Evolutionary conservation across 2,888 invertebrate species (phyloP).

Genomic region (Achlya flavicornis): DNA sequence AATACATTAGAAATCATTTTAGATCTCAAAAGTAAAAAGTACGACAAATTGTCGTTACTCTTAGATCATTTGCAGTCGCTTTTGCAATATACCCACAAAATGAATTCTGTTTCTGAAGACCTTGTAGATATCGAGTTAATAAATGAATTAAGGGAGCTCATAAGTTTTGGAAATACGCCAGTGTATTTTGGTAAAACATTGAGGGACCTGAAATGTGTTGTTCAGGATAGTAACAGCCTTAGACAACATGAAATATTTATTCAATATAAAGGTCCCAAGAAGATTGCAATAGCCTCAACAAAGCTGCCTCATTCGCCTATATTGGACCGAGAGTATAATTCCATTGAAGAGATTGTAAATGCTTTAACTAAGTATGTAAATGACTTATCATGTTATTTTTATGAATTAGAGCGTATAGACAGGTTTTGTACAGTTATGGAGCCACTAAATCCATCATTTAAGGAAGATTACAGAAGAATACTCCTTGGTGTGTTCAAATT

Average conservation of each 20-base stretch:
- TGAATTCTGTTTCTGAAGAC: constrained; percentile 36
- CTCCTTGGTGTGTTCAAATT: constrained; percentile 55
- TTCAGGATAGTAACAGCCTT: constrained; percentile 45
- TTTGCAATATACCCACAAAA: constrained; percentile 26
- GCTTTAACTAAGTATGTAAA: constrained; percentile 48
- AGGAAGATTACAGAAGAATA: constrained; percentile 71
- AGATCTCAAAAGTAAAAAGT: not conserved
- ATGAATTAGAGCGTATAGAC: constrained; percentile 66
- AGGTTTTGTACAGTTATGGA: constrained; percentile 64
- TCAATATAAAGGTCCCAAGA: constrained; percentile 50
- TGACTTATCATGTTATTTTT: constrained; percentile 57
- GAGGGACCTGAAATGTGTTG: constrained; percentile 58
- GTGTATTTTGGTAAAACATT: constrained; percentile 68
- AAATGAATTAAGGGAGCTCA: constrained; percentile 51
- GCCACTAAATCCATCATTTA: constrained; percentile 61
- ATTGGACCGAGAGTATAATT: constrained; percentile 55
- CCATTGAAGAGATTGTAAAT: constrained; percentile 51
- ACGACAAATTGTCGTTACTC: constrained; percentile 24
- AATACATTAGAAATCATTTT: not conserved
- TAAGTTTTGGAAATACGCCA: constrained; percentile 26
- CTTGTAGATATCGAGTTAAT: constrained; percentile 57
- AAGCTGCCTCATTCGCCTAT: constrained; percentile 56
- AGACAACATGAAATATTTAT: constrained; percentile 62
- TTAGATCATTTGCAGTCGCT: constrained; percentile 27
- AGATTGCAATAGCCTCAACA: constrained; percentile 47